These are phyloP conservation scores for Drosophila setosimentum DNA, from an alignment of 2,888 invertebrate genomes.

Conservation along the genomic window DNA sequence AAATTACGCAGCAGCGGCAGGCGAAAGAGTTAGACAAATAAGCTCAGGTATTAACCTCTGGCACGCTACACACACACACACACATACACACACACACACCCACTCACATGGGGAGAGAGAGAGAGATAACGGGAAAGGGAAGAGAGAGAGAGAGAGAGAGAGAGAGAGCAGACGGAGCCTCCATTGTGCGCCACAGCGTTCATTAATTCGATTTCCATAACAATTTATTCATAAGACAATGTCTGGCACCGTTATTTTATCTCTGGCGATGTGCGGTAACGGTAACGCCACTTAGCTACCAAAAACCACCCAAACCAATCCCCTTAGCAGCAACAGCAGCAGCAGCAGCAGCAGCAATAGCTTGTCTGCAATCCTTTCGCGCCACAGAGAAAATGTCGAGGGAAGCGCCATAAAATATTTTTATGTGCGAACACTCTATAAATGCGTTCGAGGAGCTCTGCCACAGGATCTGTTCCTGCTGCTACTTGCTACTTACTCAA, in stretches of 20 bases:
- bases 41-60: constrained; percentile 86
- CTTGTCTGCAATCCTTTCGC: constrained; percentile 79
- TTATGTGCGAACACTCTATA: constrained; percentile 81
- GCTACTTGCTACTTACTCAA: constrained; percentile 3
- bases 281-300: constrained; percentile 82
- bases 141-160: not conserved
- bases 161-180: constrained; percentile 51
- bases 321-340: not conserved
- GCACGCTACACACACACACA: constrained; percentile 54
- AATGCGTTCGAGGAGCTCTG: constrained; percentile 59
- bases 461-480: constrained; percentile 26
- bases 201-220: constrained; percentile 86
- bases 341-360: constrained; percentile 9
- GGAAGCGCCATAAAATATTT: constrained; percentile 82
- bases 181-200: constrained; percentile 83
- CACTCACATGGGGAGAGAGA: constrained; percentile 19
- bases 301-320: constrained; percentile 22
- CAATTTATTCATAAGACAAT: constrained; percentile 86
- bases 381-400: constrained; percentile 44
- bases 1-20: constrained; percentile 84
- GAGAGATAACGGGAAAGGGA: not conserved
- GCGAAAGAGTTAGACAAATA: constrained; percentile 86
- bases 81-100: constrained; percentile 40
- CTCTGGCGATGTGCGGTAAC: constrained; percentile 83
- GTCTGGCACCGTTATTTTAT: constrained; percentile 85